Conservation (phyloP, 2,113 vertebrate species). For the Nothocercus nigrocapillus region DNA sequence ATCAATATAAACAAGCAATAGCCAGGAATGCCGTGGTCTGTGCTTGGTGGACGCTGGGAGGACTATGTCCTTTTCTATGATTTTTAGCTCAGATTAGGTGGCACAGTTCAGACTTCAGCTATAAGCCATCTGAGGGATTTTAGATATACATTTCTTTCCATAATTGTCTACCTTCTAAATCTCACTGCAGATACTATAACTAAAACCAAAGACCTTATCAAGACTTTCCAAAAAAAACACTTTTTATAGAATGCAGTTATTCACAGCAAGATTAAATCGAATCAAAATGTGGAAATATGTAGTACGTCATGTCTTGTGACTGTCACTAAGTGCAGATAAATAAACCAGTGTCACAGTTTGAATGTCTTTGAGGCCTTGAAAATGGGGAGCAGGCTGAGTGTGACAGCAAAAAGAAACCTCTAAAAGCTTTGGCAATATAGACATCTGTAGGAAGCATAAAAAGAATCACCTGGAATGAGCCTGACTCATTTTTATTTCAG, state of each 20-base stretch:
- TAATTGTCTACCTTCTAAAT: neutral
- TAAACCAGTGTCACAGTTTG: neutral
- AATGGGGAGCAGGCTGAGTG: neutral
- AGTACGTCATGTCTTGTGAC: neutral
- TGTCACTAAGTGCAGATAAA: neutral
- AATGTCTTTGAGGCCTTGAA: neutral
- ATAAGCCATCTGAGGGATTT: neutral
- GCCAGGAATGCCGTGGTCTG: fast-evolving
- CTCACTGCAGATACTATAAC: neutral
- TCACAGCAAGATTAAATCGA: neutral
- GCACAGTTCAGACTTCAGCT: neutral
- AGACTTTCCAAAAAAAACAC: neutral
- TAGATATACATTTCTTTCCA: fast-evolving
- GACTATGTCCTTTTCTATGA: neutral
- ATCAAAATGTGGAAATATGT: neutral
- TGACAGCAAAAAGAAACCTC: neutral
- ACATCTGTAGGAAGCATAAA: neutral
- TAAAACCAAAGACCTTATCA: neutral
- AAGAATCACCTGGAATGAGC: neutral
- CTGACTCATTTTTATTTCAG: neutral
- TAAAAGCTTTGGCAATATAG: neutral
- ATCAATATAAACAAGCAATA: neutral
- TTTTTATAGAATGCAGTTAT: neutral
- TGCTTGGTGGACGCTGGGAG: neutral
- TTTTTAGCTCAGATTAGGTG: neutral